Conservation (phyloP, 2,888 invertebrate genomes). For the Neoascia interrupta region DNA sequence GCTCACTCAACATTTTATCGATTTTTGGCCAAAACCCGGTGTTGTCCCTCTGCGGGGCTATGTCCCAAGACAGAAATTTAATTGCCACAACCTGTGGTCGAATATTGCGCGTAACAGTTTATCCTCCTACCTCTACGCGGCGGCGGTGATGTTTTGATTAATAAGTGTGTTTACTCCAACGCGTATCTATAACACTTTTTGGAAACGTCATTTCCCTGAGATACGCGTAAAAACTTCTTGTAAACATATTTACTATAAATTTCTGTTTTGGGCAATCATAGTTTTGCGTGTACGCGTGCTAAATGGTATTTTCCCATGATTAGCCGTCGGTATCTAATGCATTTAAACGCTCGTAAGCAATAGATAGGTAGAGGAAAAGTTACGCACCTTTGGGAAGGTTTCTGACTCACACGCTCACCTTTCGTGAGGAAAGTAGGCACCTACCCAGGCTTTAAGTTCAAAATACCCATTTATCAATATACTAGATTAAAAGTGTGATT, state of each 20-base stretch:
- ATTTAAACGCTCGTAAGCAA: conserved; percentile 9
- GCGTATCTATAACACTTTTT: conserved; percentile 21
- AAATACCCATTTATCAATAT: conserved; percentile 54
- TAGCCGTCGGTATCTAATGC: conserved; percentile 8
- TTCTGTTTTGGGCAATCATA: conserved; percentile 4
- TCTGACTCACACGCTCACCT: conserved; percentile 38
- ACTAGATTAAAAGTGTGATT: conserved; percentile 52
- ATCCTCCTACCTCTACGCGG: conserved; percentile 12
- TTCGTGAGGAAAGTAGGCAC: too few species aligned
- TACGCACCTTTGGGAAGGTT: conserved; percentile 16
- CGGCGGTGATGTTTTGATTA: conserved; percentile 24
- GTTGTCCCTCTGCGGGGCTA: too few species aligned
- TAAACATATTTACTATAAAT: conserved; percentile 3
- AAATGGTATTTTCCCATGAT: conserved; percentile 21
- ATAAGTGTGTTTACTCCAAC: too few species aligned
- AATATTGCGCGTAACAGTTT: conserved; percentile 2
- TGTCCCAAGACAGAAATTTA: too few species aligned
- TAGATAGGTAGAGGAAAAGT: conserved; percentile 7
- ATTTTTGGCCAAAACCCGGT: conserved; percentile 18
- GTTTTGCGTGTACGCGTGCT: conserved; percentile 15
- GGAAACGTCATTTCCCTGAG: not conserved
- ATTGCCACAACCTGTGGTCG: conserved; percentile 3
- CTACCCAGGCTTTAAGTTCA: too few species aligned
- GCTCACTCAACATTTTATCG: conserved; percentile 31
- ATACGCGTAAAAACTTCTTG: conserved; percentile 2